A percentile compares a stretch with the other conserved stretches of the same genome.
phyloP scores from a whole-genome alignment of 2,113 vertebrate species.

The Engystomops pustulosus region DNA sequence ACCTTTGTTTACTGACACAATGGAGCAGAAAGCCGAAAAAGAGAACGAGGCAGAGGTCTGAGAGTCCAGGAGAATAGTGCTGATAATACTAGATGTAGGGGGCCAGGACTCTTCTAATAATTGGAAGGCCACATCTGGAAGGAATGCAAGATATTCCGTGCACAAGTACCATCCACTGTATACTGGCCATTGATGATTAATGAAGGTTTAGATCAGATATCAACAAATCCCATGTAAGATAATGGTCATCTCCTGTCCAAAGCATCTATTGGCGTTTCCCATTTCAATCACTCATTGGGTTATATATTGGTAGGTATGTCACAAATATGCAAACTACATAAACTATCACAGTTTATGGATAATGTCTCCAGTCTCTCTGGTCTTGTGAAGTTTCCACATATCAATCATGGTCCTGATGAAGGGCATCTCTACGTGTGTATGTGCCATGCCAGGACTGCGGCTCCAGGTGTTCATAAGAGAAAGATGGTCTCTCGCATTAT shows the following conservation, averaged over 20 bases:
- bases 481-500: too few relatives aligned
- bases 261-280: too few relatives aligned
- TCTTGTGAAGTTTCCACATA: not conserved
- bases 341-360: too few relatives aligned
- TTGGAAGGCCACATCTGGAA: not conserved
- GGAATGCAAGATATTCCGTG: not conserved
- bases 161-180: not conserved
- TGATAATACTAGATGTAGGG: not conserved
- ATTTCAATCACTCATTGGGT: too few relatives aligned
- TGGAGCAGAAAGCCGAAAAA: not conserved
- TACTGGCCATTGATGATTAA: not conserved
- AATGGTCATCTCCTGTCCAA: too few relatives aligned
- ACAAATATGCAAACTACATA: too few relatives aligned
- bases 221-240: not conserved
- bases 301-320: too few relatives aligned
- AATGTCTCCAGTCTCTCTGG: not conserved
- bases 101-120: not conserved
- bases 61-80: not conserved
- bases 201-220: not conserved
- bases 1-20: conserved; percentile 55
- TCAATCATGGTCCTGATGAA: not conserved
- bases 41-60: not conserved
- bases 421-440: not conserved
- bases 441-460: not conserved
- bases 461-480: too few relatives aligned